These are phyloP conservation scores for Formica exsecta DNA, from an alignment of 1,140 invertebrate species.

Conservation along the genomic window DNA sequence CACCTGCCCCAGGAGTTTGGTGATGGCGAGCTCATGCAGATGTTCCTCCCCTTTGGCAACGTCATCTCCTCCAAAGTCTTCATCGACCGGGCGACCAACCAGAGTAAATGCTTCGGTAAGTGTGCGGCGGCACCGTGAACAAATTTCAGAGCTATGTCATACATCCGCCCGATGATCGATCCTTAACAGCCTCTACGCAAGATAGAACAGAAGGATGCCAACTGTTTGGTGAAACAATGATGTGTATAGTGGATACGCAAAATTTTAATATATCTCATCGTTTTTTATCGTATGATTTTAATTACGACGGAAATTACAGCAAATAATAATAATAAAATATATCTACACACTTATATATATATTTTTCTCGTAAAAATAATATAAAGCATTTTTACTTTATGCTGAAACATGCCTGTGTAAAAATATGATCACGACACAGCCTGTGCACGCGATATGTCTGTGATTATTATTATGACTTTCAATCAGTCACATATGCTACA, in stretches of 20 bases:
- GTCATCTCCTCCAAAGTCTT: conserved; percentile 99
- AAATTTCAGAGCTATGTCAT: conserved; percentile 45
- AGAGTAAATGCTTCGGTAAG: conserved; percentile 99
- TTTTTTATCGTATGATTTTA: conserved; percentile 23
- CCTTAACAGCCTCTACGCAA: conserved; percentile 28
- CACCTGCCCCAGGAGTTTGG: conserved; percentile 99
- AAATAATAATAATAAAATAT: neutral
- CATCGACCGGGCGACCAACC: conserved; percentile 99
- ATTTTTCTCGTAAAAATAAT: conserved; percentile 4
- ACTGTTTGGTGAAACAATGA: neutral
- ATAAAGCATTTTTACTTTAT: neutral
- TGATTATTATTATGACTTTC: conserved; percentile 61
- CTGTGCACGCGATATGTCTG: neutral
- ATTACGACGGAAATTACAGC: neutral
- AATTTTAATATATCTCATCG: conserved; percentile 1
- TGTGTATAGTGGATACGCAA: neutral
- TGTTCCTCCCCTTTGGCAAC: conserved; percentile 99
- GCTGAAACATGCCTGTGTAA: neutral
- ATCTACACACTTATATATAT: no score
- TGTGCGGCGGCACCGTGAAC: conserved; percentile 70
- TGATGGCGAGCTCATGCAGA: conserved; percentile 99
- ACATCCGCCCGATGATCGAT: conserved; percentile 10
- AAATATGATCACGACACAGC: conserved; percentile 9
- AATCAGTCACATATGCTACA: conserved; percentile 48
- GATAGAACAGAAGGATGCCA: conserved; percentile 50